Percentiles rank a stretch among this genome's conserved stretches.
Conservation (phyloP, 2,888 invertebrate genomes). For the Pandemis corylana region DNA sequence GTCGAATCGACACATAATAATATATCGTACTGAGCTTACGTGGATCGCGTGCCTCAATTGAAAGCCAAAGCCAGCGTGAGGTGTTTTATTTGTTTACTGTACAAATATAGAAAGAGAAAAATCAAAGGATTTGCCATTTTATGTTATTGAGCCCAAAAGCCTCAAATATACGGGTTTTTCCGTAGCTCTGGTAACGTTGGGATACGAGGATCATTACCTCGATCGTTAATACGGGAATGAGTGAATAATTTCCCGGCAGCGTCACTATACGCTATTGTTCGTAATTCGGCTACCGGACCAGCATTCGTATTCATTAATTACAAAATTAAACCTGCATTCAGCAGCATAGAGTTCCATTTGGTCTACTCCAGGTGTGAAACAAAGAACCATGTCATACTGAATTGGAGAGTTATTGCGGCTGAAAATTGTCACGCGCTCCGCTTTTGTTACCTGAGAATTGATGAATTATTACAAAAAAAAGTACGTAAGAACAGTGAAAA, state of each 20-base stretch:
- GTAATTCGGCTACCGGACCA: slow-evolving; percentile 20
- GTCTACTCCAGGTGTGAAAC: neutral
- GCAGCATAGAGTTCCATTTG: neutral
- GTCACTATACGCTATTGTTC: slow-evolving; percentile 37
- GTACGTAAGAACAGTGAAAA: neutral
- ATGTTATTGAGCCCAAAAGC: neutral
- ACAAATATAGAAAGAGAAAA: no score
- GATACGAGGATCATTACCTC: slow-evolving; percentile 39
- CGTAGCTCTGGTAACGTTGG: neutral
- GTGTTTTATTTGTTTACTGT: no score
- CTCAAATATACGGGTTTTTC: neutral
- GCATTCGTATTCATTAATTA: neutral
- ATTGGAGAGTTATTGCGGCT: neutral
- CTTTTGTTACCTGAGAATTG: slow-evolving; percentile 12
- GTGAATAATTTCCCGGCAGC: slow-evolving; percentile 37
- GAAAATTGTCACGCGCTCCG: slow-evolving; percentile 8
- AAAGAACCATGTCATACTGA: slow-evolving; percentile 1
- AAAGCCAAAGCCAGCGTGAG: no score
- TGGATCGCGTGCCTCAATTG: no score
- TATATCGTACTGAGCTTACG: no score
- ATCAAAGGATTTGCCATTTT: no score
- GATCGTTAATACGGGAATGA: slow-evolving; percentile 36
- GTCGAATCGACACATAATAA: no score
- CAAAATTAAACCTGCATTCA: slow-evolving; percentile 1
- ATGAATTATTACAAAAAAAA: slow-evolving; percentile 2